A percentile compares a stretch with the other conserved stretches of the same genome.
Conservation (phyloP, 2,113 vertebrate genomes). For the Danionella cerebrum region DNA sequence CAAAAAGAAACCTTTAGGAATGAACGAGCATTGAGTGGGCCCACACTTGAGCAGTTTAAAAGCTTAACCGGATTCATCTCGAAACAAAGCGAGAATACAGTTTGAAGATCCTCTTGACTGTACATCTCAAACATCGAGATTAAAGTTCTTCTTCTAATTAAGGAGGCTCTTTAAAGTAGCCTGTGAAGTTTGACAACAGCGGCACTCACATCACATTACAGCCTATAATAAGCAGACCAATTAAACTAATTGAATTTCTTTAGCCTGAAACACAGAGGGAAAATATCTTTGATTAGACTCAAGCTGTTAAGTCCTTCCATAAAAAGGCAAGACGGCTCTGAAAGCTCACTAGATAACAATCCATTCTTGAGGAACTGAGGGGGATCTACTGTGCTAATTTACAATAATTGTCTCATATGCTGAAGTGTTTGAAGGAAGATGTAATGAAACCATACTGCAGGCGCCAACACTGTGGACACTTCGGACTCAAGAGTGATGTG, state of each 20-base stretch:
- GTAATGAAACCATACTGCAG: neutral
- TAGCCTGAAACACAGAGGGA: slow-evolving; percentile 51
- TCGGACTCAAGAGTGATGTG: neutral
- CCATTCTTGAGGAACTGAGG: slow-evolving; percentile 39
- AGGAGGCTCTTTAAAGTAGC: slow-evolving; percentile 49
- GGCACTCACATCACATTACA: slow-evolving; percentile 52
- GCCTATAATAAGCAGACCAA: slow-evolving; percentile 59
- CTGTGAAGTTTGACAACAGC: slow-evolving; percentile 60
- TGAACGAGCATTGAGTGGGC: too few relatives aligned
- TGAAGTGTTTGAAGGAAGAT: neutral
- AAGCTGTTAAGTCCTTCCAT: slow-evolving; percentile 55
- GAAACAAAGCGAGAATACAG: slow-evolving; percentile 25
- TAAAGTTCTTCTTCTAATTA: slow-evolving; percentile 59
- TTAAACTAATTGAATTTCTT: slow-evolving; percentile 66
- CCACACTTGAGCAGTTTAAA: slow-evolving; percentile 31
- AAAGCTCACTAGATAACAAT: slow-evolving; percentile 42
- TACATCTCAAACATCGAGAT: slow-evolving; percentile 40
- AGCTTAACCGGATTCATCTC: slow-evolving; percentile 28
- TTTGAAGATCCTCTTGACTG: slow-evolving; percentile 35
- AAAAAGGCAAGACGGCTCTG: slow-evolving; percentile 41
- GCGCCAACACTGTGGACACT: neutral
- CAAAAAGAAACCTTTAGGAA: too few relatives aligned
- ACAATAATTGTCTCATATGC: slow-evolving; percentile 8
- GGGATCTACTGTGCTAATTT: slow-evolving; percentile 15
- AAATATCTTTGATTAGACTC: slow-evolving; percentile 54